phyloP scores from a whole-genome alignment of 2,888 invertebrate species.

The Xanthostigma xanthostigma region DNA sequence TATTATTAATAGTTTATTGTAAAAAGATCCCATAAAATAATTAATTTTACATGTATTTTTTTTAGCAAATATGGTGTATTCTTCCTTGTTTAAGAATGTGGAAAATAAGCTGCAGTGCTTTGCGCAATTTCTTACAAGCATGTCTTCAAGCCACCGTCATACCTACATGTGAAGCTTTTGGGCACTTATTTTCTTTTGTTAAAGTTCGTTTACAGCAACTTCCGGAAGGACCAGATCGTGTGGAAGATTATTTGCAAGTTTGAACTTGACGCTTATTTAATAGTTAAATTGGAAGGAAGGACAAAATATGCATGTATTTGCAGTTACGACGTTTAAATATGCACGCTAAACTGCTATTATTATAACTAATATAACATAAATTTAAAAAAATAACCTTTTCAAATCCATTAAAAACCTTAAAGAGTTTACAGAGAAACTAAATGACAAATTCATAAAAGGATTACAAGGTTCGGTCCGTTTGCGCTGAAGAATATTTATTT shows the following conservation, averaged over 20 bases:
- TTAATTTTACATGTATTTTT: slow-evolving; percentile 13
- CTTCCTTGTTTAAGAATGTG: slow-evolving; percentile 49
- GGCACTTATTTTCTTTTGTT: slow-evolving; percentile 44
- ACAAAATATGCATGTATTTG: no score
- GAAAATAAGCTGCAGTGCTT: slow-evolving; percentile 49
- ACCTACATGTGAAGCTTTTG: slow-evolving; percentile 44
- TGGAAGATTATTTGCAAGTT: slow-evolving; percentile 17
- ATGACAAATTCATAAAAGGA: no score
- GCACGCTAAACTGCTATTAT: no score
- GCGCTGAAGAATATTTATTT: no score
- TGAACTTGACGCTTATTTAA: slow-evolving; percentile 3
- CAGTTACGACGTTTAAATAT: no score
- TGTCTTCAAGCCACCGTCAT: slow-evolving; percentile 45
- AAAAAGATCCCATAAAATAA: not conserved
- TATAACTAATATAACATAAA: no score
- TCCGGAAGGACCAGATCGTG: slow-evolving; percentile 33
- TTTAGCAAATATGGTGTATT: slow-evolving; percentile 61
- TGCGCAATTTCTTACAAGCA: slow-evolving; percentile 38
- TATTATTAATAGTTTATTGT: no score
- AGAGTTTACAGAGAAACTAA: no score
- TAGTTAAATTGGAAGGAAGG: no score
- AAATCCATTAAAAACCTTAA: no score
- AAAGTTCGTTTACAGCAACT: slow-evolving; percentile 36
- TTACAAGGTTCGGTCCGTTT: no score
- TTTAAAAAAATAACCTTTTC: no score